Base-by-base conservation (phyloP, 1,140 invertebrate genomes). In the Aphaenogaster ashmeadi region DNA sequence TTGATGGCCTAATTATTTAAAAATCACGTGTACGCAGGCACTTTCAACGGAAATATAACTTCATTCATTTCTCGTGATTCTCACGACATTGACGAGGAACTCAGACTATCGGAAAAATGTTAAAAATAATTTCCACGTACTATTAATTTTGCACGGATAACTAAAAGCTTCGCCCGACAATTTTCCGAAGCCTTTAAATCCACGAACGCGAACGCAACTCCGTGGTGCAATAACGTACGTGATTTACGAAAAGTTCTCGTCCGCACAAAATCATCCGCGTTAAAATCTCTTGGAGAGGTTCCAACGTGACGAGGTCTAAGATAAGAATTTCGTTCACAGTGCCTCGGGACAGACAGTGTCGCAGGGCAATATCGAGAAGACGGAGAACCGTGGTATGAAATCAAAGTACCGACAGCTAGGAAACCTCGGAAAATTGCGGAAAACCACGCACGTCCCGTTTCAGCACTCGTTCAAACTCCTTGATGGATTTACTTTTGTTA, bases 181-280 rank as follows among this genome's bases (percentile, higher is more conserved):
- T 81, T 81, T 54, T 54, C 1, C 3, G 36, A 9, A 13, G 0
- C 4, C 11, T 41, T 52, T 54, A 41, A 67, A 80, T 81, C 36
- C 64, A 58, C n/a, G 52, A 62, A 38, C 18, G 38, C 66, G 47
- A 88, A 66, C 74, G 81, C 77, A 75, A 60, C 75, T 83, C 75
- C 60, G 47, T 66, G 66, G 52, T 50, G 89, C 84, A 91, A 91
- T 91, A 90, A 90, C 83, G 83, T 90, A 90, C 89, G 89, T 91
- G 90, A 91, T 91, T 91, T 90, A 87, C 88, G 90, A 90, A 88
- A 91, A 90, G 64, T 88, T 91, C 21, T 77, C 66, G 58, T 64
- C 58, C 54, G 69, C 41, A 44, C 88, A 56, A 90, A 90, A 90
- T 90, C 84, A 89, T 90, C 79, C 83, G 79, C 71, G 72, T 89